phyloP scores from a whole-genome alignment of 2,113 vertebrate genomes.

The Lipophrys pholis region DNA sequence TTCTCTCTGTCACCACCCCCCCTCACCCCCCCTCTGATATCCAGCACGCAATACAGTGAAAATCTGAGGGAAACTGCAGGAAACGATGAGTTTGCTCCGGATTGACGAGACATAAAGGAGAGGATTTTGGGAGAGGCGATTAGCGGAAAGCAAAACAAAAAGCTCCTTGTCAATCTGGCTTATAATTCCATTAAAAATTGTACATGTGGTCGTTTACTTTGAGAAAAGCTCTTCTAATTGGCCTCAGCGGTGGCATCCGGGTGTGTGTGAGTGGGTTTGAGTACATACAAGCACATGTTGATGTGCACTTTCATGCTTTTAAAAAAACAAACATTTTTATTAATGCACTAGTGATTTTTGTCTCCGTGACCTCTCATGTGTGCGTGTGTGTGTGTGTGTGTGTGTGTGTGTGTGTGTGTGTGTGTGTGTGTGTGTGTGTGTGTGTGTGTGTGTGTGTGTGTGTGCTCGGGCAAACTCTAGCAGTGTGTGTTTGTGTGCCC shows the following conservation, averaged over 20 bases:
- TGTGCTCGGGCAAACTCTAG: not conserved
- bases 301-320: not conserved
- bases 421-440: not conserved
- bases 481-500: not conserved
- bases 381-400: not conserved
- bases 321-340: not conserved
- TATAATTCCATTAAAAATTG: slow-evolving; percentile 71
- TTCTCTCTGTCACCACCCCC: slow-evolving; percentile 34
- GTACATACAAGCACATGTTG: no score
- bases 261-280: not conserved
- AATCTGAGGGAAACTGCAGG: slow-evolving; percentile 53
- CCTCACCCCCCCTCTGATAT: slow-evolving; percentile 20
- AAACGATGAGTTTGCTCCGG: slow-evolving; percentile 41
- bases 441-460: slow-evolving; percentile 2
- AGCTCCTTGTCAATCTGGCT: slow-evolving; percentile 75
- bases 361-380: not conserved
- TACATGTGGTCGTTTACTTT: slow-evolving; percentile 57
- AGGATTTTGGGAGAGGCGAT: slow-evolving; percentile 62
- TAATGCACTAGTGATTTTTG: slow-evolving; percentile 4
- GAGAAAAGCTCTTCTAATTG: slow-evolving; percentile 55
- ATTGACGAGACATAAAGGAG: slow-evolving; percentile 63
- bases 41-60: slow-evolving; percentile 28
- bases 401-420: not conserved
- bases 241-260: slow-evolving; percentile 21
- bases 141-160: slow-evolving; percentile 68